phyloP scores from a whole-genome alignment of 2,113 vertebrate genomes.

The Aphelocoma coerulescens region DNA sequence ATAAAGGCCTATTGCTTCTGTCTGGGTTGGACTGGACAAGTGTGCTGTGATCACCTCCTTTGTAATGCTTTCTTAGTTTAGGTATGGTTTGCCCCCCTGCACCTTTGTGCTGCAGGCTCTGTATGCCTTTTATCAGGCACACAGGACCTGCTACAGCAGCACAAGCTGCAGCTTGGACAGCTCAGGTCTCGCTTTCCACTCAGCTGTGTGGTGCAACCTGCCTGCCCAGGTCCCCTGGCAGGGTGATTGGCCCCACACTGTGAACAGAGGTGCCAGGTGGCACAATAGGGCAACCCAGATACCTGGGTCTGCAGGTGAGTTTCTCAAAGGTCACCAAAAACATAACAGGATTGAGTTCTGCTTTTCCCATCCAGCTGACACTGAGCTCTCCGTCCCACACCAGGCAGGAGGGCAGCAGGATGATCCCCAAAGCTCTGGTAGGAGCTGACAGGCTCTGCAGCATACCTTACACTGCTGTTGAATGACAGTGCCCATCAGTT shows the following conservation, averaged over 20 bases:
- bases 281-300: background rate
- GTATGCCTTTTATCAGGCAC: background rate
- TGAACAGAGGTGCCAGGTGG: background rate
- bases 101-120: accelerated
- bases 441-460: background rate
- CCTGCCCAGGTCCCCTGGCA: background rate
- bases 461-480: background rate
- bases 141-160: background rate
- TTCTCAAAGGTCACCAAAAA: background rate
- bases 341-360: background rate
- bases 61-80: background rate
- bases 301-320: background rate
- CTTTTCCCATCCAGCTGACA: background rate
- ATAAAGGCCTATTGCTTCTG: background rate
- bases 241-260: background rate
- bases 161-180: background rate
- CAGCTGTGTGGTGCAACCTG: background rate
- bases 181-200: background rate
- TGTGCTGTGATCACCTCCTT: background rate
- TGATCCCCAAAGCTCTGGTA: background rate
- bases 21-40: background rate
- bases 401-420: background rate
- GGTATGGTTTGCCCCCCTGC: background rate
- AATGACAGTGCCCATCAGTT: accelerated
- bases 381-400: background rate